Base-by-base conservation (phyloP, 2,113 vertebrate genomes). In the Chamaea fasciata region DNA sequence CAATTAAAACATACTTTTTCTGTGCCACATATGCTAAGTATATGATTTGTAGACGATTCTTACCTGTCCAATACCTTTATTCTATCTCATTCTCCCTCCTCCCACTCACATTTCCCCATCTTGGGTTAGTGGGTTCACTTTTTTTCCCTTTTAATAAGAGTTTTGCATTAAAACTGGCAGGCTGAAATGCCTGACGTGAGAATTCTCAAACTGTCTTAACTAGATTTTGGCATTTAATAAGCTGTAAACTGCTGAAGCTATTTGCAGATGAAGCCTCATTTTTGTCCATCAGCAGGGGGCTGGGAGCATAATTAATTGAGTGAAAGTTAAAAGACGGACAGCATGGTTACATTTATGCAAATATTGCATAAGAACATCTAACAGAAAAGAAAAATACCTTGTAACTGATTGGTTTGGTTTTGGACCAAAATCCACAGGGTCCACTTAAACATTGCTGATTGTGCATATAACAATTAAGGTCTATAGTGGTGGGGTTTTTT, bases 141-240 rank as follows among this genome's bases (percentile, higher is more conserved):
- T 95, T 95, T 88, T 83, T 80, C 35, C 12, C 24, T 93, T 91
- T 97, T 92, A 98, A 97, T 97, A 97, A 94, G 96, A 97, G 94
- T 96, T 98, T 96, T 97, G 75, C 97, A 95, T 94, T 95, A 96
- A 97, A 98, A 98, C 94, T 94, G 96, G 95, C 97, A 97, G 78
- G 90, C 92, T 97, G 95, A 98, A 97, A 98, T 96, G 95, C 91
- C 90, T 98, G 97, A 98, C 96, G 73, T 92, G 94, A 98, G 97
- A 98, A 98, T 98, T 98, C 97, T 98, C 97, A 96, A 97, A 98
- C 90, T 96, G 96, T 98, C 97, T 98, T 98, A 98, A 98, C 98
- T 98, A 97, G 98, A 98, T 98, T 98, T 98, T 98, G 98, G 97
- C 98, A 98, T 97, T 98, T 98, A 98, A 98, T 98, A 98, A 98